Evolutionary conservation across 2,797 vertebrate species (phyloP), one percentile per base, ranked within the genome.

Genomic region (Trachops cirrhosus): DNA sequence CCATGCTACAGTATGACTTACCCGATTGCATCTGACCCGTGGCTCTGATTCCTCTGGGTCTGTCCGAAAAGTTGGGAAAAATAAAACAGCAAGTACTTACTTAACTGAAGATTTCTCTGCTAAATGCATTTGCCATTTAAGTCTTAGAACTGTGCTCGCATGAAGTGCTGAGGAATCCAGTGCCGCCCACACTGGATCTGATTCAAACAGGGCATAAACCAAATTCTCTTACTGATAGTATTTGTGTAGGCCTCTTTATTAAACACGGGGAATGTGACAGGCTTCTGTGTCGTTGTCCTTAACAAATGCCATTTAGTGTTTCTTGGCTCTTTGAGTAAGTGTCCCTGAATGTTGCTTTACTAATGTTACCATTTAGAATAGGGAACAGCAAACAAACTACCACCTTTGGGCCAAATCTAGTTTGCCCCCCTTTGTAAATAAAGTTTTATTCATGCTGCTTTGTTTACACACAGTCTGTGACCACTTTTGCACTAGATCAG

Each of bases 401-500:
- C 64, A 54, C 57, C 78, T 89, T 3, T 54, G n/a, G 46, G 67
- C 21, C 57, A 86, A 48, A 78, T 84, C 41, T 59, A 91, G 75
- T 62, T 70, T 12, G 12, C 75, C 29, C 78, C n/a, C 89, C 83
- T 91, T 48, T 62, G 22, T 93, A 84, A 92, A 91, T 94, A 74
- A 92, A 93, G 50, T 73, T 95, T 79, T 73, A 64, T 86, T 91
- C 82, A 73, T 71, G 50, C 37, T 32, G 0, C 41, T 96, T 87
- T 77, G 34, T 79, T 92, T 50, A 44, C 24, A 4, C 62, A 11
- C 77, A 22, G 29, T 75, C n/a, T 74, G 0, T 93, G 57, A 21
- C 88, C 75, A 52, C 89, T 88, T 96, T 88, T 94, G 67, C 59
- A 62, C 67, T 24, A 4, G 26, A 91, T 10, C 64, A 91, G 44